Conservation (phyloP, 2,113 vertebrate genomes). For the Cnemophilus loriae region DNA sequence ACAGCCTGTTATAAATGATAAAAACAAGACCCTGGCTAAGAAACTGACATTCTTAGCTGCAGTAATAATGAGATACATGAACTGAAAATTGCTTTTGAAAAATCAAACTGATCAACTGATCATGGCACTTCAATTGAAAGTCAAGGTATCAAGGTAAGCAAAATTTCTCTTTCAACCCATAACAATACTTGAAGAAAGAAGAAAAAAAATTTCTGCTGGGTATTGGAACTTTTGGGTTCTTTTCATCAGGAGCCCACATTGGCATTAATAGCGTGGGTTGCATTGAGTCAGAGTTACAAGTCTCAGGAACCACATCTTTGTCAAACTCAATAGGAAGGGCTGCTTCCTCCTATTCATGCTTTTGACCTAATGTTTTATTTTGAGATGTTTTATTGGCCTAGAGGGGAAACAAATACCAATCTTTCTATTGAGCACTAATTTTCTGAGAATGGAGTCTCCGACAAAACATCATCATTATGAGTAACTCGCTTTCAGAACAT, state of each 20-base stretch:
- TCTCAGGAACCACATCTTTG: not conserved
- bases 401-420: not conserved
- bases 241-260: not conserved
- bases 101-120: not conserved
- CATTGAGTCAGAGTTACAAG: not conserved
- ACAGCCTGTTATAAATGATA: not conserved
- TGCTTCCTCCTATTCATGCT: not conserved
- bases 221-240: not conserved
- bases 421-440: not conserved
- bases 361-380: slow-evolving; percentile 12
- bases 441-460: slow-evolving; percentile 2
- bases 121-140: not conserved
- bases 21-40: not conserved
- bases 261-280: not conserved
- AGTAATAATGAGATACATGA: not conserved
- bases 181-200: not conserved
- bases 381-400: not conserved
- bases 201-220: not conserved
- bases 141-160: not conserved
- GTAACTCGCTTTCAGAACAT: slow-evolving; percentile 23
- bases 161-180: not conserved
- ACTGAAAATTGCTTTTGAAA: not conserved
- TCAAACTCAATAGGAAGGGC: not conserved
- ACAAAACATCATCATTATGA: not conserved
- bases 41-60: not conserved